Base-by-base conservation (phyloP, 2,113 vertebrate species). In the Eclectus roratus region DNA sequence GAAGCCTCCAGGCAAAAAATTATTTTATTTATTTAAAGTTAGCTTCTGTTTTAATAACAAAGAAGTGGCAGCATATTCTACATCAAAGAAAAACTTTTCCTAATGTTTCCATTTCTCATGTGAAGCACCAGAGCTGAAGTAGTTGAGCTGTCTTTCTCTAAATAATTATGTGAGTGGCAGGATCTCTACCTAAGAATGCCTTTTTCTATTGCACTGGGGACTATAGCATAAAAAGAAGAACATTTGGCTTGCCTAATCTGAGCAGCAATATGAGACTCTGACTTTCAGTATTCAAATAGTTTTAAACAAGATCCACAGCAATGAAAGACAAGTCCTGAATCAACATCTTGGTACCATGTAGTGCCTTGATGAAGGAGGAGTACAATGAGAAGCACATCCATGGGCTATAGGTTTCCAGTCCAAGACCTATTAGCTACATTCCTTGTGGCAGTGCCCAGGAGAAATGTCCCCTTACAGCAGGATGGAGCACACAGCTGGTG, bases 1-100 rank as follows among this genome's bases (percentile, higher is more conserved):
- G 94, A 98, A 97, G 97, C 93, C 98, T 97, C 82, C 84, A 94
- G 97, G 97, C 97, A 93, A 97, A 95, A 97, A 98, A 97, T 98
- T 98, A 98, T 98, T 98, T 98, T 98, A 98, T 98, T 98, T 98
- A 98, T 98, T 98, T 98, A 98, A 97, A 97, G 96, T 98, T 97
- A 97, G 97, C 93, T 97, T 97, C 94, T 96, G 97, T 98, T 97
- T 97, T 98, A 97, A 98, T 97, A 97, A 93, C 88, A 95, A 96
- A 97, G 97, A 97, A 96, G 95, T 93, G 95, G 97, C 88, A 95
- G 94, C 88, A 70, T 94, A 97, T 94, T 96, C 96, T 97, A 98
- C 97, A 97, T 97, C 96, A 97, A 97, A 98, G 93, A 94, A 94
- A 97, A 98, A 95, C 95, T 97, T 98, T 97, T 97, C 95, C 89